Evolutionary conservation across 2,888 invertebrate genomes (phyloP).

Genomic region (Matsumyia berberina): DNA sequence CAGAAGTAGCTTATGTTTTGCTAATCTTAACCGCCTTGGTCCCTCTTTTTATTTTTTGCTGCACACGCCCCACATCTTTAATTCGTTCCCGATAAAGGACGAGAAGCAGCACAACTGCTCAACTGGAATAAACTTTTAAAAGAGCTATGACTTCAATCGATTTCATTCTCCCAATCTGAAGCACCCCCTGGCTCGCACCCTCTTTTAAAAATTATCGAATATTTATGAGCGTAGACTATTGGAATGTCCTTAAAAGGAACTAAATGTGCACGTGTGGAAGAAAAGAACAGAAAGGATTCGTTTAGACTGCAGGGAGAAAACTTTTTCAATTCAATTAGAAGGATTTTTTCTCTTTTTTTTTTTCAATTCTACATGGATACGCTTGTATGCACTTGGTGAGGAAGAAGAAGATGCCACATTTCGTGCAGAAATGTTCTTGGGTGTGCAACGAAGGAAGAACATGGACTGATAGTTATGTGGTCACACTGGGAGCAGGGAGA

Average conservation of each 20-base stretch:
- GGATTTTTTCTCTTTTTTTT: slow-evolving; percentile 1
- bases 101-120: slow-evolving; percentile 33
- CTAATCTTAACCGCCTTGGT: background rate
- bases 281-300: slow-evolving; percentile 25
- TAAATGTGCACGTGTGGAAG: slow-evolving; percentile 3
- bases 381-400: slow-evolving; percentile 12
- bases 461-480: background rate
- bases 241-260: slow-evolving; percentile 38
- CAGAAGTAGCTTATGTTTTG: slow-evolving; percentile 26
- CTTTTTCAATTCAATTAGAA: slow-evolving; percentile 61
- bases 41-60: background rate
- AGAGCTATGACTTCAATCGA: slow-evolving; percentile 58
- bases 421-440: background rate
- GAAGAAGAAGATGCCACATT: background rate
- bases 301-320: slow-evolving; percentile 32
- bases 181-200: slow-evolving; percentile 6
- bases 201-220: slow-evolving; percentile 36
- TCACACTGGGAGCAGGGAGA: background rate
- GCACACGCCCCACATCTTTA: slow-evolving; percentile 4
- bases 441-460: background rate
- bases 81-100: background rate
- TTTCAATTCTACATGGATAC: background rate
- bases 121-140: slow-evolving; percentile 61
- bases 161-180: slow-evolving; percentile 1
- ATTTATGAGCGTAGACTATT: slow-evolving; percentile 46